phyloP scores from a whole-genome alignment of 2,797 vertebrate genomes.

The Lophius americanus region DNA sequence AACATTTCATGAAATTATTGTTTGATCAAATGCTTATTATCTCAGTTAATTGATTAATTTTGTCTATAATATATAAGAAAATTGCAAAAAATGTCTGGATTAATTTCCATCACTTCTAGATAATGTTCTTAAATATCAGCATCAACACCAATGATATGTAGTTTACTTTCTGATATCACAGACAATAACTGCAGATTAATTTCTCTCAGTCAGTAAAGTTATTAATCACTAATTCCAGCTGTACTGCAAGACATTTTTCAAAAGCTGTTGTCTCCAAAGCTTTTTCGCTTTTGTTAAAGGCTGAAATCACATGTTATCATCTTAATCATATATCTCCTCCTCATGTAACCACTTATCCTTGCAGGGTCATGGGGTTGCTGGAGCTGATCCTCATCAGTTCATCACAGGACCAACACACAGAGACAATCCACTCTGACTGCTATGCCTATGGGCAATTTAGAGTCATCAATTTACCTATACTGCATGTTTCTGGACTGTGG shows the following conservation, averaged over 20 bases:
- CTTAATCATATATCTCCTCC: too few relatives aligned
- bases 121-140: slow-evolving; percentile 5
- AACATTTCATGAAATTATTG: not conserved
- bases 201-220: not conserved
- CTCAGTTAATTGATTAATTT: not conserved
- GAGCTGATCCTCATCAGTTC: too few relatives aligned
- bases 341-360: too few relatives aligned
- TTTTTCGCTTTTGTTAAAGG: slow-evolving; percentile 20
- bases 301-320: slow-evolving; percentile 1
- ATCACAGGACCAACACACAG: too few relatives aligned
- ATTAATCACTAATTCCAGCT: not conserved
- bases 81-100: not conserved
- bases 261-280: not conserved
- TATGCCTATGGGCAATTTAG: too few relatives aligned
- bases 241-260: slow-evolving; percentile 13
- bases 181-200: not conserved
- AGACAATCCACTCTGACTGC: too few relatives aligned
- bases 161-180: not conserved
- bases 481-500: too few relatives aligned
- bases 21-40: not conserved
- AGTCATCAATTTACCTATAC: too few relatives aligned
- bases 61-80: not conserved
- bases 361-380: too few relatives aligned
- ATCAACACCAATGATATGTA: not conserved
- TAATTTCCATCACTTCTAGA: not conserved